Conservation (phyloP, 2,113 vertebrate genomes). For the Pantherophis guttatus region DNA sequence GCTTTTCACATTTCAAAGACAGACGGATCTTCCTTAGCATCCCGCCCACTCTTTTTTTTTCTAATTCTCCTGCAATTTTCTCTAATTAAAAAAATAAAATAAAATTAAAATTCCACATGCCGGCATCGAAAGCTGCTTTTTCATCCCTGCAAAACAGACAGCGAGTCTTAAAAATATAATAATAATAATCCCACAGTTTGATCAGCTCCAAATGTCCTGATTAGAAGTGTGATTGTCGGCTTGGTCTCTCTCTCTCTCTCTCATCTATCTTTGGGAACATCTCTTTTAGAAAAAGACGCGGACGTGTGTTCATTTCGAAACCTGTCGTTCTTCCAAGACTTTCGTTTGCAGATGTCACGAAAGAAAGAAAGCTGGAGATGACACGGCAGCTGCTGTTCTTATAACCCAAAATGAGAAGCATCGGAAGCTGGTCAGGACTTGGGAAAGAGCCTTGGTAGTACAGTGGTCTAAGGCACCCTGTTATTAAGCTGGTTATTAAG, state of each 20-base stretch:
- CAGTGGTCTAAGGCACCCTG: no score
- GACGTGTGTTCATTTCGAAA: neutral
- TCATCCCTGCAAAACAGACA: neutral
- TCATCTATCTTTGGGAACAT: neutral
- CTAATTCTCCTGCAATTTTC: neutral
- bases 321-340: neutral
- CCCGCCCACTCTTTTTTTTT: neutral
- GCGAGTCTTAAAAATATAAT: neutral
- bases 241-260: neutral
- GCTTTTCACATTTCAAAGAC: neutral
- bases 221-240: neutral
- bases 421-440: no score
- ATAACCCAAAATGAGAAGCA: neutral
- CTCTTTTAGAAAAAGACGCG: neutral
- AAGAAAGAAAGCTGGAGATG: neutral
- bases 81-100: neutral
- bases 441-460: neutral
- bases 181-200: neutral
- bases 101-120: neutral
- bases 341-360: neutral
- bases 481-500: no score
- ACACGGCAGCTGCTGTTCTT: neutral
- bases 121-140: neutral
- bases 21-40: neutral
- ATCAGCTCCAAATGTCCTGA: neutral